Evolutionary conservation across 2,888 invertebrate species (phyloP).

Genomic region (Meta bourneti): DNA sequence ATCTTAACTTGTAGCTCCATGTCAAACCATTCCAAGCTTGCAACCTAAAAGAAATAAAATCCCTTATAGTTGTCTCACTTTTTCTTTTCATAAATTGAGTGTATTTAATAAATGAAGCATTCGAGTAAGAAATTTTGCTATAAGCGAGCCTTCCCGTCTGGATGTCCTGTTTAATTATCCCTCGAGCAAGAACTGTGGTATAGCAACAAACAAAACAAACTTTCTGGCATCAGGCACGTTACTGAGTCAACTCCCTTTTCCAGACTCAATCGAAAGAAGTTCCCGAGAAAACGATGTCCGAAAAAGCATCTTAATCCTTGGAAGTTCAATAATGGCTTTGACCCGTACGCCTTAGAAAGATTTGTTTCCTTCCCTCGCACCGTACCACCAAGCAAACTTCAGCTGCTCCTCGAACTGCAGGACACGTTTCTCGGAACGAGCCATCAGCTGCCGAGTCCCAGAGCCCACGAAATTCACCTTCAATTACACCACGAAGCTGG

Average conservation of each 20-base stretch:
- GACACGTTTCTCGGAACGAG: slow-evolving; percentile 12
- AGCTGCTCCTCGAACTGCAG: background rate
- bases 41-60: too few relatives aligned
- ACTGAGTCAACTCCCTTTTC: background rate
- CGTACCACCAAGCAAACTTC: background rate
- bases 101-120: too few relatives aligned
- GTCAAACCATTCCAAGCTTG: too few relatives aligned
- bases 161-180: too few relatives aligned
- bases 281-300: background rate
- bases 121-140: too few relatives aligned
- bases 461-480: slow-evolving; percentile 9
- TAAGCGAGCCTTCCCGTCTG: too few relatives aligned
- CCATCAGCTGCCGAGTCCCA: slow-evolving; percentile 4
- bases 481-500: slow-evolving; percentile 11
- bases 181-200: too few relatives aligned
- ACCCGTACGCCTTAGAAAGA: background rate
- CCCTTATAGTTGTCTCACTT: too few relatives aligned
- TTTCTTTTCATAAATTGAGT: too few relatives aligned
- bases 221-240: background rate
- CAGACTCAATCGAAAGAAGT: background rate
- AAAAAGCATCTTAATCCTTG: background rate
- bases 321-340: background rate
- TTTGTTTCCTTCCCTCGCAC: background rate
- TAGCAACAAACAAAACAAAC: background rate
- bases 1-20: too few relatives aligned